Evolutionary conservation across 2,888 invertebrate species (phyloP).

Genomic region (Ommatoiulus sabulosus): DNA sequence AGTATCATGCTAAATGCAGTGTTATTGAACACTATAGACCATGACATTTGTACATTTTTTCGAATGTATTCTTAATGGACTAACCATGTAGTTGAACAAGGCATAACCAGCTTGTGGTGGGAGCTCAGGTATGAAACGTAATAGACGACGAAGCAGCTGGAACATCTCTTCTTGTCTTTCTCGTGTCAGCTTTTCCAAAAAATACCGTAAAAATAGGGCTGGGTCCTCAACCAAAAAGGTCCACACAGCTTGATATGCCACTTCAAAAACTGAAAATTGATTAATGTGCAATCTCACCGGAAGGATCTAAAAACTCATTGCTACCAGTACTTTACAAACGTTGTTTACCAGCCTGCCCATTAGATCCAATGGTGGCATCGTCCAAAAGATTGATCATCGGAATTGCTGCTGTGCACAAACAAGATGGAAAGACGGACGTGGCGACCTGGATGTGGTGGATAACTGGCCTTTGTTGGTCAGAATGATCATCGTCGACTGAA

Average conservation of each 20-base stretch:
- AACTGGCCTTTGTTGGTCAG: slow-evolving; percentile 71
- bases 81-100: slow-evolving; percentile 94
- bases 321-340: slow-evolving; percentile 66
- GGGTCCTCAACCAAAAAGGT: slow-evolving; percentile 98
- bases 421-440: slow-evolving; percentile 96
- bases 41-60: background rate
- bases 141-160: slow-evolving; percentile 88
- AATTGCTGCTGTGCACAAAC: slow-evolving; percentile 93
- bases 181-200: slow-evolving; percentile 92
- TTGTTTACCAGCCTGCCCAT: slow-evolving; percentile 86
- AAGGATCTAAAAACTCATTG: background rate
- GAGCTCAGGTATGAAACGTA: slow-evolving; percentile 90
- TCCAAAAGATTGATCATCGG: slow-evolving; percentile 94
- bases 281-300: background rate
- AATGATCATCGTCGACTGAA: slow-evolving; percentile 60
- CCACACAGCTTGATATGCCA: slow-evolving; percentile 87
- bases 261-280: slow-evolving; percentile 72
- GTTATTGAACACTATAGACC: background rate
- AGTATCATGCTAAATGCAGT: slow-evolving; percentile 24
- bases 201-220: slow-evolving; percentile 93
- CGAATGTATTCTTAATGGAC: slow-evolving; percentile 54
- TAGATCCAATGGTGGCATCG: slow-evolving; percentile 93
- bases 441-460: slow-evolving; percentile 80
- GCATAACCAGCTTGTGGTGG: slow-evolving; percentile 99
- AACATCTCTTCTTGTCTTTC: slow-evolving; percentile 96